phyloP scores from a whole-genome alignment of 2,888 invertebrate species.

The Petrolisthes cinctipes region DNA sequence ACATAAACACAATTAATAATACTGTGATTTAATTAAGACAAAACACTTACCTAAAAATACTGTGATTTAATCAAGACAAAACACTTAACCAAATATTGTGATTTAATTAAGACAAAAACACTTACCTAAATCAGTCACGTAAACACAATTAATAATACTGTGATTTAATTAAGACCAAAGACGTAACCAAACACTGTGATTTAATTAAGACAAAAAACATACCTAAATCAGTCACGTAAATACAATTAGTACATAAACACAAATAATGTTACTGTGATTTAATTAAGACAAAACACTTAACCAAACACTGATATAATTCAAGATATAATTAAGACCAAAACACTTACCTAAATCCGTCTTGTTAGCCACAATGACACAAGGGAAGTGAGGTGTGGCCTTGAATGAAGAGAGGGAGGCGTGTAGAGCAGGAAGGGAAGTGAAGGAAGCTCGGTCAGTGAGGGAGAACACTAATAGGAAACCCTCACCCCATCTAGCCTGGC shows the following conservation, averaged over 20 bases:
- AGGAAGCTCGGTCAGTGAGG: constrained; percentile 49
- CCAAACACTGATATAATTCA: not conserved
- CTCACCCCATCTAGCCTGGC: constrained; percentile 53
- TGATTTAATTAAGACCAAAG: not conserved
- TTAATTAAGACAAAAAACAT: not conserved
- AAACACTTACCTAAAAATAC: not conserved
- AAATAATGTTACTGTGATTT: not conserved
- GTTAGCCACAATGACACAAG: constrained; percentile 60
- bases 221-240: no score
- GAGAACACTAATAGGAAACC: constrained; percentile 55
- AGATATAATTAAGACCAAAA: not conserved
- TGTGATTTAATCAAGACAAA: not conserved
- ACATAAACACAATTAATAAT: not conserved
- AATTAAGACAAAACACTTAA: not conserved
- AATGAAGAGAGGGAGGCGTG: constrained; percentile 39
- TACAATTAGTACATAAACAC: not conserved
- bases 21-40: not conserved
- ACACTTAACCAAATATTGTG: not conserved
- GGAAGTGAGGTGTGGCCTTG: constrained; percentile 53
- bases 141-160: not conserved
- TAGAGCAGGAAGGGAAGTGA: constrained; percentile 38
- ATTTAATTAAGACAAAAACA: not conserved
- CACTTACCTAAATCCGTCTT: constrained; percentile 52
- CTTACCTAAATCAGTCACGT: not conserved
- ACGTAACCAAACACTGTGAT: not conserved